phyloP scores from a whole-genome alignment of 2,113 vertebrate species.

The Macquaria australasica region DNA sequence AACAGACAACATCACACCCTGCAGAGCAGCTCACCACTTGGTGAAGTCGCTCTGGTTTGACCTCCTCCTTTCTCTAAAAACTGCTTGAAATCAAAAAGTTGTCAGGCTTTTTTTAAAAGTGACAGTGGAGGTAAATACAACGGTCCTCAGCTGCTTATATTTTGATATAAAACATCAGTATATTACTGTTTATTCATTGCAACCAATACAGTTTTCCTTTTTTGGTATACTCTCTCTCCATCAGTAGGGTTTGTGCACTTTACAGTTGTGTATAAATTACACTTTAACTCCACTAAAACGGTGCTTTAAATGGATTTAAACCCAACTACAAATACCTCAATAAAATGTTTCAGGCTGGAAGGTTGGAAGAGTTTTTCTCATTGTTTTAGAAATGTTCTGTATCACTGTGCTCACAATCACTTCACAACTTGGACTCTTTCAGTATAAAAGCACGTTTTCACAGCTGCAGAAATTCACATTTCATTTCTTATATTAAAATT shows the following conservation, averaged over 20 bases:
- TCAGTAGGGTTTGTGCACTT: neutral
- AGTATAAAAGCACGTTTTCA: constrained; percentile 8
- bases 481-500: too few relatives aligned
- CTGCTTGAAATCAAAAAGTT: too few relatives aligned
- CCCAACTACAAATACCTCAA: neutral
- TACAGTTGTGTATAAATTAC: too few relatives aligned
- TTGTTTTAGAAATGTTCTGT: neutral
- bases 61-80: neutral
- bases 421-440: constrained; percentile 1
- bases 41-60: constrained; percentile 3
- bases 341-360: constrained; percentile 1
- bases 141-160: neutral
- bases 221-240: neutral
- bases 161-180: neutral
- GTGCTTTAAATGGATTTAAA: neutral
- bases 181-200: neutral
- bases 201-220: neutral
- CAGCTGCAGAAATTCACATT: neutral
- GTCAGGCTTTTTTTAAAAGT: neutral
- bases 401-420: constrained; percentile 1
- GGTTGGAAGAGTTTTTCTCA: neutral
- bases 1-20: neutral
- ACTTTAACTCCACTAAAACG: neutral
- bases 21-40: constrained; percentile 1
- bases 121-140: neutral